Evolutionary conservation across 2,888 invertebrate species (phyloP).

Genomic region (Taphrorychus bicolor): DNA sequence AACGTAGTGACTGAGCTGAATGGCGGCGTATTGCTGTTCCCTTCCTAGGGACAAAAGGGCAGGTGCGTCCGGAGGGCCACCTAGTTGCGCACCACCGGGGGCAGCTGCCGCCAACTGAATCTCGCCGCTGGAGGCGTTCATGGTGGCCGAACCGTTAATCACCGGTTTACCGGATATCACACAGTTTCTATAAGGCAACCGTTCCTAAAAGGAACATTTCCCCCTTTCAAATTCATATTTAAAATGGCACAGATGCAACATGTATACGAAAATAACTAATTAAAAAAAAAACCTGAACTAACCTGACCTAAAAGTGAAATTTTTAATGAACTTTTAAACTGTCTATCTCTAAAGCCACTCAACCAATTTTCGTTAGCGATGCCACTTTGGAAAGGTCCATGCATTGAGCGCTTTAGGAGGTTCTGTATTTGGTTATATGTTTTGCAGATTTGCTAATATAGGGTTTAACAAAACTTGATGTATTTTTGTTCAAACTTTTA

Average conservation of each 20-base stretch:
- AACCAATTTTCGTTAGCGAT: too few relatives aligned
- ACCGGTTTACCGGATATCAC: conserved; percentile 61
- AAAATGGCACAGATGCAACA: too few relatives aligned
- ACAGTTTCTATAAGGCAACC: conserved; percentile 63
- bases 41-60: conserved; percentile 62
- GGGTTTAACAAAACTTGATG: too few relatives aligned
- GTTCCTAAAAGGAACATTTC: conserved; percentile 53
- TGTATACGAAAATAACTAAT: neutral
- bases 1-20: conserved; percentile 85
- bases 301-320: too few relatives aligned
- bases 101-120: conserved; percentile 30
- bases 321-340: too few relatives aligned
- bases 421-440: too few relatives aligned
- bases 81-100: conserved; percentile 37
- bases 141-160: conserved; percentile 55
- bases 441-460: too few relatives aligned
- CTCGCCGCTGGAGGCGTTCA: conserved; percentile 44
- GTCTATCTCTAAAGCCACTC: too few relatives aligned
- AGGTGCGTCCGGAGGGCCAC: conserved; percentile 56
- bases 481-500: too few relatives aligned
- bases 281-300: neutral
- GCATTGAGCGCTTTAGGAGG: too few relatives aligned
- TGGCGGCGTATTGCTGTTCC: conserved; percentile 76
- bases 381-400: too few relatives aligned
- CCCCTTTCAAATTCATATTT: neutral